Conservation (phyloP, 2,113 vertebrate species). For the Cheirogaleus medius region DNA sequence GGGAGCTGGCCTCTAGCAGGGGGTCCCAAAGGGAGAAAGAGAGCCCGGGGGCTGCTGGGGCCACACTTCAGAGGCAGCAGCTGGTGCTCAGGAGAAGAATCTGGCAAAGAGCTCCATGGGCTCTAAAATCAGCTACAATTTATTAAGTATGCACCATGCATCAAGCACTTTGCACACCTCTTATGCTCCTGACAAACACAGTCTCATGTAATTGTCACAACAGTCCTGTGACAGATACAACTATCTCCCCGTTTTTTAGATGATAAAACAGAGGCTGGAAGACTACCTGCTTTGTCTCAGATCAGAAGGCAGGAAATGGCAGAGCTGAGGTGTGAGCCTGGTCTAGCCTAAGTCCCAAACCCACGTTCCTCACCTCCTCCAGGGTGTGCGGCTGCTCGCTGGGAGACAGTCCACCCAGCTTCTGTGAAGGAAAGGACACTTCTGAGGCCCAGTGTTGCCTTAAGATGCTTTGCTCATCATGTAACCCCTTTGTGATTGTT, state of each 20-base stretch:
- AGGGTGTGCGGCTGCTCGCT: background rate
- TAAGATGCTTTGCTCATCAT: background rate
- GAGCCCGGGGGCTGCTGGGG: background rate
- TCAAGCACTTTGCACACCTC: background rate
- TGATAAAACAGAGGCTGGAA: background rate
- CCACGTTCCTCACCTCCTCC: background rate
- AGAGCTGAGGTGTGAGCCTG: background rate
- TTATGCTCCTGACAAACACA: rapidly evolving
- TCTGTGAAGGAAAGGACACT: background rate
- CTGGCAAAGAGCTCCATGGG: background rate
- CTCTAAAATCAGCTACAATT: background rate
- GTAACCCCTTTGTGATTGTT: background rate
- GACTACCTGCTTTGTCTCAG: background rate
- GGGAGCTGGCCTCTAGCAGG: background rate
- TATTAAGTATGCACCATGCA: background rate
- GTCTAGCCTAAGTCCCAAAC: background rate
- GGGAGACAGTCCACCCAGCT: background rate
- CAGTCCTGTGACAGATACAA: background rate
- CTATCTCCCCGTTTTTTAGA: background rate
- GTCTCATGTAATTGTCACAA: background rate
- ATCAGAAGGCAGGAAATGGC: background rate
- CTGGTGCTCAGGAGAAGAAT: background rate
- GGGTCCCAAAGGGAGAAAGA: background rate
- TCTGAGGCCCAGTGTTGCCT: background rate
- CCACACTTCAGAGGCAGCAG: background rate